These are phyloP conservation scores for Charanyca ferruginea DNA, from an alignment of 2,888 invertebrate species.

Conservation along the genomic window DNA sequence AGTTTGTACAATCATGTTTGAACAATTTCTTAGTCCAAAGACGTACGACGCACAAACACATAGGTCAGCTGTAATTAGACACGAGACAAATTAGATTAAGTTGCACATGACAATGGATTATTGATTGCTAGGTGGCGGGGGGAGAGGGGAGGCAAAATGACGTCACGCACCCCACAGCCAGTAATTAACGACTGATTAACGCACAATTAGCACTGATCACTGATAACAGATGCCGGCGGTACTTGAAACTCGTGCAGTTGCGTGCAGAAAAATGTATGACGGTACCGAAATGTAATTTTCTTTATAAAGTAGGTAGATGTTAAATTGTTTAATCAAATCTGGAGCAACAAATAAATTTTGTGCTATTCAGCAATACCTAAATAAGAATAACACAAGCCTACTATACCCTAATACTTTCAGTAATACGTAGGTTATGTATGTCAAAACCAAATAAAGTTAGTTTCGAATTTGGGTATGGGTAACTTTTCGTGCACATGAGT, in stretches of 20 bases:
- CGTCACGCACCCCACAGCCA: conserved; percentile 74
- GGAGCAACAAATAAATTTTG: not conserved
- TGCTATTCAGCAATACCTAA: too few relatives aligned
- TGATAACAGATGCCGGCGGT: conserved; percentile 74
- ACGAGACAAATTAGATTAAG: conserved; percentile 76
- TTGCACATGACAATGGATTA: conserved; percentile 72
- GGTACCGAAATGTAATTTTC: not conserved
- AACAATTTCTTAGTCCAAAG: not conserved
- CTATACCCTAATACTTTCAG: too few relatives aligned
- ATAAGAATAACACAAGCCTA: too few relatives aligned
- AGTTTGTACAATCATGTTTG: not conserved
- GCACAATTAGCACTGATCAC: conserved; percentile 82
- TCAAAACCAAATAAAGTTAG: too few relatives aligned
- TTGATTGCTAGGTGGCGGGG: conserved; percentile 62
- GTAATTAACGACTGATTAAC: conserved; percentile 84
- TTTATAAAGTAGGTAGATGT: not conserved
- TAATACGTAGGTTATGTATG: too few relatives aligned
- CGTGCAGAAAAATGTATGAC: conserved; percentile 1
- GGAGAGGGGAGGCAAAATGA: conserved; percentile 67
- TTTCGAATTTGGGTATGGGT: not conserved
- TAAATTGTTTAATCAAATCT: not conserved
- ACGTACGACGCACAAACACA: conserved; percentile 27
- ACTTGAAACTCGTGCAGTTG: conserved; percentile 46
- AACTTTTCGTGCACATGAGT: not conserved
- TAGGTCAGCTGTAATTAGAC: conserved; percentile 59